phyloP scores from a whole-genome alignment of 1,140 invertebrate species.

The Xylocopa sonorina region DNA sequence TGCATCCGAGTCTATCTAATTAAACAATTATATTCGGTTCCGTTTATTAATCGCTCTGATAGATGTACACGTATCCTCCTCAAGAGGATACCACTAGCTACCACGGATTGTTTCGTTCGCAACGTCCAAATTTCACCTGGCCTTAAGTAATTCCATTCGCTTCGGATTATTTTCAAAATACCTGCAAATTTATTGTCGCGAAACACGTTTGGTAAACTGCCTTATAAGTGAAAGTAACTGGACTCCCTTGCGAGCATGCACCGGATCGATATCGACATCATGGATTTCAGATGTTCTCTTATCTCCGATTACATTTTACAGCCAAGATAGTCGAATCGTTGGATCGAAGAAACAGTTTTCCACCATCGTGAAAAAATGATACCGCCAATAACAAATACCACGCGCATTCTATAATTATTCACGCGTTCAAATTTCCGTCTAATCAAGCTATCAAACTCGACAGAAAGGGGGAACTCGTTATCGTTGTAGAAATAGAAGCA shows the following conservation, averaged over 20 bases:
- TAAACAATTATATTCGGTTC: constrained; percentile 46
- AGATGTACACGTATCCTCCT: neutral
- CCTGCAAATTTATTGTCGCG: constrained; percentile 10
- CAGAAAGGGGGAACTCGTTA: too few species aligned
- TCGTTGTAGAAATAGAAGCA: too few species aligned
- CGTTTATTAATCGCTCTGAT: constrained; percentile 23
- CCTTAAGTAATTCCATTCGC: too few species aligned
- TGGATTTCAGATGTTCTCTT: neutral
- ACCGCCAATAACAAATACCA: too few species aligned
- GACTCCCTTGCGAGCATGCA: neutral
- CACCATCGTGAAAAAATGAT: too few species aligned
- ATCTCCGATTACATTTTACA: neutral
- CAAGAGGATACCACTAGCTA: neutral
- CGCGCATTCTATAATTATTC: too few species aligned
- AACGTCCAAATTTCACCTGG: neutral
- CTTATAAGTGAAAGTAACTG: constrained; percentile 29
- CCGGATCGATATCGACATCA: constrained; percentile 15
- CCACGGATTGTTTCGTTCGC: too few species aligned
- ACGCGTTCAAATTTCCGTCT: too few species aligned
- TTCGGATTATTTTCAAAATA: neutral
- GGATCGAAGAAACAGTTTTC: too few species aligned
- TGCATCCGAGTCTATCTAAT: constrained; percentile 2
- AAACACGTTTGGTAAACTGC: constrained; percentile 2
- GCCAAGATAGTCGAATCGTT: too few species aligned
- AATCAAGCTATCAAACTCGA: too few species aligned